Percentiles rank a stretch among this genome's conserved stretches.
Evolutionary conservation across 1,140 invertebrate species (phyloP).

Genomic region (Drosophila kanapiae): DNA sequence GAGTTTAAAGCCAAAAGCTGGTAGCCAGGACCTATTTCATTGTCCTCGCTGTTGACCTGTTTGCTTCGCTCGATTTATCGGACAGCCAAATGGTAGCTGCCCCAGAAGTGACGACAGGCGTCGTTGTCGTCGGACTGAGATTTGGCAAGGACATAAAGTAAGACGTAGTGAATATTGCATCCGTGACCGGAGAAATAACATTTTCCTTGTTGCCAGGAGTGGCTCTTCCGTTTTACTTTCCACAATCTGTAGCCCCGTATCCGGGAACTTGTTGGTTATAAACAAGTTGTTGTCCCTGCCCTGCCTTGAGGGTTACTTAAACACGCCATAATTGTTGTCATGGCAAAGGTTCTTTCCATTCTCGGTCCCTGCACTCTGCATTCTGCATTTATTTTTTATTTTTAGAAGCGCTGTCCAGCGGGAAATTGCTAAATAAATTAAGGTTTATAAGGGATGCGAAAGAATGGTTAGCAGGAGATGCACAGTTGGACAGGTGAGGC

Average conservation of each 20-base stretch:
- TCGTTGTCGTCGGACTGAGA: background rate
- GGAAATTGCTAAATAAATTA: slow-evolving; percentile 64
- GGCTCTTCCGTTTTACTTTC: no score
- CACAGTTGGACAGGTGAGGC: background rate
- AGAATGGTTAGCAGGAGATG: background rate
- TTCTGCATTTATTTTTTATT: no score
- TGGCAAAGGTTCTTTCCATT: background rate
- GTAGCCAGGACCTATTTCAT: background rate
- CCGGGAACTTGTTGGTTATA: slow-evolving; percentile 4
- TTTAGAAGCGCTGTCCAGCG: background rate
- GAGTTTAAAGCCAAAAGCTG: background rate
- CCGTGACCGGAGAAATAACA: slow-evolving; percentile 1
- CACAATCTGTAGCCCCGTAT: background rate
- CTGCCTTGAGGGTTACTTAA: slow-evolving; percentile 12
- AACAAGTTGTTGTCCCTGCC: background rate
- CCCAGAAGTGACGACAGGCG: background rate
- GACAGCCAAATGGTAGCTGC: background rate
- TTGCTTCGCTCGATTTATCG: slow-evolving; percentile 3
- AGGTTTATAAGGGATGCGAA: background rate
- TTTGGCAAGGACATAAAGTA: slow-evolving; percentile 7
- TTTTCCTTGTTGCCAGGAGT: background rate
- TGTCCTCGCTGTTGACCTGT: slow-evolving; percentile 8
- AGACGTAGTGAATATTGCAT: background rate
- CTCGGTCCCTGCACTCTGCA: no score
- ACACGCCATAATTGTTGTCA: slow-evolving; percentile 41